Evolutionary conservation across 2,113 vertebrate species (phyloP), one percentile per base, ranked within the genome.

Genomic region (Trichechus manatus): DNA sequence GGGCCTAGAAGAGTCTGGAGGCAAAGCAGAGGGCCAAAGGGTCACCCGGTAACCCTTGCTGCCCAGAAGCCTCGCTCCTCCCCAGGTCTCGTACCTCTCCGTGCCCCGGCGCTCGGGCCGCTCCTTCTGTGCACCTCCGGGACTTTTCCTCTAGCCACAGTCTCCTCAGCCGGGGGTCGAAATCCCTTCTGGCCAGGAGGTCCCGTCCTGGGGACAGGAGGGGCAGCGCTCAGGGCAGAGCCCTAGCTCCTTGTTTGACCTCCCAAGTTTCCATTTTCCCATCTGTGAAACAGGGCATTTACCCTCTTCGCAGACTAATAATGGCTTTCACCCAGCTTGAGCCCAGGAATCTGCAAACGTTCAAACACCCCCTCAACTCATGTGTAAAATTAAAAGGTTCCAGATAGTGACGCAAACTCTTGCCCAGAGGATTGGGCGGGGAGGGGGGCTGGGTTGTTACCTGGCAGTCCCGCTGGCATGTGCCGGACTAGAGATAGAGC

Each of bases 141-240:
- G 11, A 36, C 31, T 93, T 95, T 98, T 47, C 91, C 84, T 93
- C 84, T 93, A 84, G 70, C 59, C 66, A 50, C 81, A 39, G 92
- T 39, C n/a, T 97, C 96, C 77, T 96, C 97, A 6, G 77, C 64
- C 13, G 64, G 14, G n/a, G 89, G 59, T 9, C 66, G 93, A 10
- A 29, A 36, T 27, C 96, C 97, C 66, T 97, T 98, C 92, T 94
- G 96, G 20, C 87, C 92, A 25, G 66, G 56, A 85, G 74, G 39
- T 33, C 95, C 93, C 82, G 29, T 14, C 90, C 97, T 97, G 87
- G 47, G 44, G 14, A 84, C 56, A 77, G 66, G 39, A 86, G 68
- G 29, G 50, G 9, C 44, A 47, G 27, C 4, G 3, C 61, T 96
- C 47, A 86, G 66, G 74, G 56, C 44, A 59, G n/a, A 50, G n/a